Evolutionary conservation across 2,113 vertebrate species (phyloP), one percentile per base, ranked within the genome.

Genomic region (Psettodes erumei): DNA sequence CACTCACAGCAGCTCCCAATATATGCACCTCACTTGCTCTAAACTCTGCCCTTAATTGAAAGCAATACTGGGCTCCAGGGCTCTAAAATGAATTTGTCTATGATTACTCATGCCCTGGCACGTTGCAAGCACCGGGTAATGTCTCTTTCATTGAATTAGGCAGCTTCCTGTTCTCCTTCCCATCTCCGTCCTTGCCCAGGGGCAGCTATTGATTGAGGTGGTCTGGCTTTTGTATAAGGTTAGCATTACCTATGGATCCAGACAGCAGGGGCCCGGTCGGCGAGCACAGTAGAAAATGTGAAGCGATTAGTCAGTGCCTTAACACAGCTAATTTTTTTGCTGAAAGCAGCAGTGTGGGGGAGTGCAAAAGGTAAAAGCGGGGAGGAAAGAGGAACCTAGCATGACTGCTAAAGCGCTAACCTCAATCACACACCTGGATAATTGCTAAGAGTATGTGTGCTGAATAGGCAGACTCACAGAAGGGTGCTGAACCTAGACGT

Each of bases 21-120:
- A 28, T 58, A 53, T 77, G 74, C 77, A 70, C 55, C 83, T 93
- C 66, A 71, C 83, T 90, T 77, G 0, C 71, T 80, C 64, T 78
- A 77, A 93, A 95, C 92, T 90, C 88, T 75, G 89, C 90, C 93
- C 95, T 93, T 96, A 96, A 96, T 94, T 96, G 95, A 96, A 96
- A 95, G 95, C 94, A 94, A 96, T 96, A 94, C 95, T 94, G 90
- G 89, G 93, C 91, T 86, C 94, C 86, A 89, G 92, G 93, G 93
- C 93, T 81, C 94, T 93, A 93, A 96, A 96, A 96, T 96, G 94
- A 96, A 96, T 96, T 95, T 95, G 91, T 94, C 92, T 86, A 90
- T 93, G 94, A 92, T 88, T 92, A 90, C 93, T 95, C 93, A 92
- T 91, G 94, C 92, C 94, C 86, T 89, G 94, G 93, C 87, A 89